Percentiles rank a stretch among this genome's conserved stretches.
phyloP scores from a whole-genome alignment of 92 coral and sea anemone genomes.

The Porites divaricata region DNA sequence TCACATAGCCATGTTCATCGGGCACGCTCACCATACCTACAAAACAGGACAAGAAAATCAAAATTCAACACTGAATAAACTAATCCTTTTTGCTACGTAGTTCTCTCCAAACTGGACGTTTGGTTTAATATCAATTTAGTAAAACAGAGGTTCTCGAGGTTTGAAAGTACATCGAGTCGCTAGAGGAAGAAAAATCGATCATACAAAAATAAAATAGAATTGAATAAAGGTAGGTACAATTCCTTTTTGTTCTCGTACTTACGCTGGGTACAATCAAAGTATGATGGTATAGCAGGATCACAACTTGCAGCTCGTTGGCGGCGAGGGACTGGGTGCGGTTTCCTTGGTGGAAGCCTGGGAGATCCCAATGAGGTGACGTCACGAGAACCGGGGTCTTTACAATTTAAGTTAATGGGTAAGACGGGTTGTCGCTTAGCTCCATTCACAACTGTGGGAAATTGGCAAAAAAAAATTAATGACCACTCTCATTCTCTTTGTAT shows the following conservation, averaged over 20 bases:
- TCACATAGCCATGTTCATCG: neutral
- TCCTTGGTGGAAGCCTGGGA: conserved; percentile 12
- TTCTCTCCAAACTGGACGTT: too few species aligned
- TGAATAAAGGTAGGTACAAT: too few species aligned
- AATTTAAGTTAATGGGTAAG: neutral
- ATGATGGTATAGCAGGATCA: neutral
- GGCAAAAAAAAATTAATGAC: too few species aligned
- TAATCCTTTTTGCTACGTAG: too few species aligned
- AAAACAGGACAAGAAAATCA: neutral
- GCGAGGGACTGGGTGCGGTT: neutral
- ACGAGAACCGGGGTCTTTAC: neutral
- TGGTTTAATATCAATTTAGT: too few species aligned
- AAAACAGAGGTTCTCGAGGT: too few species aligned
- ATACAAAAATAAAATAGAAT: too few species aligned
- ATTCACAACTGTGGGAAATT: neutral
- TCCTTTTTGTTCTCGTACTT: neutral
- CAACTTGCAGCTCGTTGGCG: neutral
- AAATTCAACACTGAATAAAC: neutral
- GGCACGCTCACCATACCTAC: conserved; percentile 5
- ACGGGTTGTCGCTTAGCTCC: neutral
- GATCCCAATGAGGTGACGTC: neutral
- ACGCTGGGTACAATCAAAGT: neutral
- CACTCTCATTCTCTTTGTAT: too few species aligned
- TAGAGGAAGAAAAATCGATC: too few species aligned
- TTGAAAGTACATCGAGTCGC: too few species aligned